Conservation (phyloP, 2,113 vertebrate species). For the Engystomops pustulosus region DNA sequence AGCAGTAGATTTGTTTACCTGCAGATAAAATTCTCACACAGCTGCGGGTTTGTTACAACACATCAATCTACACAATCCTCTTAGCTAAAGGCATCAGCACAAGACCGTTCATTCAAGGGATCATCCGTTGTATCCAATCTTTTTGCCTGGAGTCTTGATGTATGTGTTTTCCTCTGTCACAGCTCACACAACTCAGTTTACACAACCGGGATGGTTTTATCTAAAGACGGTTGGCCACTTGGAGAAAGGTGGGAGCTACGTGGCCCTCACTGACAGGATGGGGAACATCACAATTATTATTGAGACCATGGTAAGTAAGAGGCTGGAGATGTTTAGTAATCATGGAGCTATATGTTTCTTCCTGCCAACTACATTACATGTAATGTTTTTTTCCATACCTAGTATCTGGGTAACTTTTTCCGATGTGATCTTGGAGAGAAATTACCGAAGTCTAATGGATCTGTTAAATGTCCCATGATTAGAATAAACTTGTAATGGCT, state of each 20-base stretch:
- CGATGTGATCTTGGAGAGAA: too few relatives aligned
- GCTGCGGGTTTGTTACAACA: neutral
- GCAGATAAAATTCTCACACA: neutral
- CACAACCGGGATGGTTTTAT: conserved; percentile 91
- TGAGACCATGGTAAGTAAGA: conserved; percentile 93
- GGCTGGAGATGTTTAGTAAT: neutral
- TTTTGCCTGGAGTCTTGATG: too few relatives aligned
- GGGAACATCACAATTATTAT: conserved; percentile 92
- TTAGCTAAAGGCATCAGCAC: too few relatives aligned
- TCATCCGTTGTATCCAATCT: neutral
- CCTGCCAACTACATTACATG: too few relatives aligned
- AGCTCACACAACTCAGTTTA: conserved; percentile 96
- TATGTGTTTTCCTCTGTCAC: too few relatives aligned
- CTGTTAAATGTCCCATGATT: too few relatives aligned
- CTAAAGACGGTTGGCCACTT: conserved; percentile 90
- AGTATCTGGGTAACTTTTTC: too few relatives aligned
- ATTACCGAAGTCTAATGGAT: too few relatives aligned
- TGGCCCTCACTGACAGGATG: conserved; percentile 86
- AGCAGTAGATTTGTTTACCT: too few relatives aligned
- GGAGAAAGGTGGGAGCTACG: conserved; percentile 87
- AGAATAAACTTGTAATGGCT: too few relatives aligned
- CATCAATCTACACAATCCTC: neutral
- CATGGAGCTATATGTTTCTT: too few relatives aligned
- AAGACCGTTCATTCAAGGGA: neutral
- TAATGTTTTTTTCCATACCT: too few relatives aligned